Conservation (phyloP, 1,140 invertebrate species). For the Drosophila miranda region DNA sequence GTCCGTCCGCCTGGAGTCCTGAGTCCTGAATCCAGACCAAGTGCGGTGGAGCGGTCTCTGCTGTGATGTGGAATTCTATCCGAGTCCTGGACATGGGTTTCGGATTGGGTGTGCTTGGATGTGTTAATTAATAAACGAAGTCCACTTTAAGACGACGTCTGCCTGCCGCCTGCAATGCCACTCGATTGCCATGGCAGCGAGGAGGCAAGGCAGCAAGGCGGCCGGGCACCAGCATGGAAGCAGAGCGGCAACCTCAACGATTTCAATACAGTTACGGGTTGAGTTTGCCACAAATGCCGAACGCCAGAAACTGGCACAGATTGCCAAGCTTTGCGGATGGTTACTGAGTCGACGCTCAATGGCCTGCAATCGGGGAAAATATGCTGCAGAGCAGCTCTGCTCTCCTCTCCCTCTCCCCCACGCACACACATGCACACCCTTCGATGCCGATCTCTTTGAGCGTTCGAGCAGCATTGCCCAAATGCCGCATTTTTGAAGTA, state of each 20-base stretch:
- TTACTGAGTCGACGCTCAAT: conserved; percentile 42
- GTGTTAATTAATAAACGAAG: conserved; percentile 66
- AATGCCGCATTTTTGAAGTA: conserved; percentile 68
- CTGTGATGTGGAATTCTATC: not conserved
- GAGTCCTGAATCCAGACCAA: not conserved
- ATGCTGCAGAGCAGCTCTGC: conserved; percentile 9
- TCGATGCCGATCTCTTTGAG: conserved; percentile 46
- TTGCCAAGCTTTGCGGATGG: conserved; percentile 49
- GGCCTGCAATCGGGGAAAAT: conserved; percentile 3
- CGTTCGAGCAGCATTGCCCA: conserved; percentile 26
- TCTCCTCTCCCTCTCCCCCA: too few species aligned
- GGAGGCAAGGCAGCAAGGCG: conserved; percentile 3
- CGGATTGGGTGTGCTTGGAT: not conserved
- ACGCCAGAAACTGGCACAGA: conserved; percentile 44
- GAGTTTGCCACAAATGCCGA: conserved; percentile 22
- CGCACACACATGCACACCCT: not conserved
- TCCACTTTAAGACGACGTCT: conserved; percentile 47
- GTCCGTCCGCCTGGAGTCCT: not conserved
- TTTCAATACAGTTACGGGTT: conserved; percentile 56
- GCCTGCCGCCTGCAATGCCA: conserved; percentile 15
- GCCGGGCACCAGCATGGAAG: conserved; percentile 1
- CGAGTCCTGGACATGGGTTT: not conserved
- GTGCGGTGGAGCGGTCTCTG: conserved; percentile 19
- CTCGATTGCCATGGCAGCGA: conserved; percentile 36
- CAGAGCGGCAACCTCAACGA: conserved; percentile 42